Evolutionary conservation across 2,113 vertebrate genomes (phyloP), one percentile per base, ranked within the genome.

Genomic region (Willisornis vidua): DNA sequence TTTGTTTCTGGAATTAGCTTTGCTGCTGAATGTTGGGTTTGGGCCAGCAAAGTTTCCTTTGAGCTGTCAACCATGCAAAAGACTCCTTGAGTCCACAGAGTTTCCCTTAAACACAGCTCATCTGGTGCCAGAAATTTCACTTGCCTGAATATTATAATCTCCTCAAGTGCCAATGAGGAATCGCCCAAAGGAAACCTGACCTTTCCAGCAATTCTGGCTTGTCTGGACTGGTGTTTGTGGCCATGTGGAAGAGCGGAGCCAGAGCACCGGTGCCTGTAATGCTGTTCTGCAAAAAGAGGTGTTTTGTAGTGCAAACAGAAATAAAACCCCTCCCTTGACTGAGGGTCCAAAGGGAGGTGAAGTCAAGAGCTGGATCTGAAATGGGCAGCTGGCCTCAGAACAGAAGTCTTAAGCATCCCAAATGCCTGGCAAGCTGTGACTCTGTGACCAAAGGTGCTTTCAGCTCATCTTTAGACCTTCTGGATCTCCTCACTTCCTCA

Each of bases 1-100:
- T 94, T 97, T 76, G 65, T 94, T 97, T 93, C 92, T 94, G 96
- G 94, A 94, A 92, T 96, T 84, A 96, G 33, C 90, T 93, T 90
- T 88, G 95, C 83, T 58, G 94, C 93, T 95, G 92, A 94, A 94
- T 83, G 37, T 96, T 97, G 96, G 94, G 59, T 68, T 88, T 55
- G 73, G 80, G 96, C 94, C 96, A 97, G 83, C 41, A 87, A 92
- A 92, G 45, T 96, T 95, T 97, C 95, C 95, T 95, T 81, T 94
- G 92, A 84, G 95, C 94, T 2, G 0, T 91, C 8, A 17, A 66
- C 94, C 4, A 2, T 93, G 94, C 70, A 58, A 71, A 86, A 89
- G 76, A 51, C 91, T 96, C 67, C 77, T 87, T 0, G 1, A 85
- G 66, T 94, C 92, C 89, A 41, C 85, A 84, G 76, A 23, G 0